Evolutionary conservation across 2,888 invertebrate genomes (phyloP).

Genomic region (Phyllotreta striolata): DNA sequence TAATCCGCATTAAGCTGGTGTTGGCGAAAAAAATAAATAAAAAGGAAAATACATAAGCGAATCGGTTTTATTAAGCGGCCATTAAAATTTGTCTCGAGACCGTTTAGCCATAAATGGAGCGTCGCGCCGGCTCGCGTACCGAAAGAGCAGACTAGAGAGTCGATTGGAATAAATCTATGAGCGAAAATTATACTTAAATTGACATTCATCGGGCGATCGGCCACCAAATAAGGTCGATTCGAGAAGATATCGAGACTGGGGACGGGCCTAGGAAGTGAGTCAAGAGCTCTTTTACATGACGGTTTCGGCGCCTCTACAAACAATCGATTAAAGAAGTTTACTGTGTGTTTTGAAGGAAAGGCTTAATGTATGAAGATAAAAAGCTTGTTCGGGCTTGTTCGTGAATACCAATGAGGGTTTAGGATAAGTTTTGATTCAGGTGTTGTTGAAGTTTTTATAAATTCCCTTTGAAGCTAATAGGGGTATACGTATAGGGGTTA

Average conservation of each 20-base stretch:
- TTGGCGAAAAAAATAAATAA: background rate
- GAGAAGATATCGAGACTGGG: background rate
- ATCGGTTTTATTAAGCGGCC: background rate
- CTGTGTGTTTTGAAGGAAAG: no score
- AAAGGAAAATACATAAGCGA: background rate
- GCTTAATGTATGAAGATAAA: no score
- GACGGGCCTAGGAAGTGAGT: conserved; percentile 18
- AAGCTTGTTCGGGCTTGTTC: no score
- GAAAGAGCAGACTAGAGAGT: conserved; percentile 1
- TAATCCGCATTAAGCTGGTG: background rate
- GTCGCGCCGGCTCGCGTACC: background rate
- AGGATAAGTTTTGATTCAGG: no score
- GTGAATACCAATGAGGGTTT: no score
- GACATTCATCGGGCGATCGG: conserved; percentile 4
- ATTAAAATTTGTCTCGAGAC: conserved; percentile 6
- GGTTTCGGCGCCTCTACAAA: no score
- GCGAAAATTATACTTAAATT: conserved; percentile 19
- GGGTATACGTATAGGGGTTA: no score
- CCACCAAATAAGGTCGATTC: conserved; percentile 18
- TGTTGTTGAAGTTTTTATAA: no score
- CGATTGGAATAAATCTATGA: conserved; percentile 10
- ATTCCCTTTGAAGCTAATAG: no score
- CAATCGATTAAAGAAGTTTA: no score
- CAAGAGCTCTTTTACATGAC: no score
- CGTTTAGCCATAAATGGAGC: conserved; percentile 1